Percentiles rank a stretch among this genome's conserved stretches.
Evolutionary conservation across 2,888 invertebrate species (phyloP).

Genomic region (Pimpla rufipes): DNA sequence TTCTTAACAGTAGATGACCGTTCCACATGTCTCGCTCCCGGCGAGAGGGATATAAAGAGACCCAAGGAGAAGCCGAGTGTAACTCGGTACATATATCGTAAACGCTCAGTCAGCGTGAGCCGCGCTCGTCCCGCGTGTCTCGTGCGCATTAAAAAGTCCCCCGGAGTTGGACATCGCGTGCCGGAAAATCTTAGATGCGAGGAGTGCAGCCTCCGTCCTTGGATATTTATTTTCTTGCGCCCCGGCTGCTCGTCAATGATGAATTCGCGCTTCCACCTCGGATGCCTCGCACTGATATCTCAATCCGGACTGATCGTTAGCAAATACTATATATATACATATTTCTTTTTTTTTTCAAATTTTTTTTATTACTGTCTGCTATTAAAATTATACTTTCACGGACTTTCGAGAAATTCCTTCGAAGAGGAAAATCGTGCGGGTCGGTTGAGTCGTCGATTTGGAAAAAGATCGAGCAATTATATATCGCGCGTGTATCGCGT

Average conservation of each 20-base stretch:
- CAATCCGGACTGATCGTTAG: conserved; percentile 36
- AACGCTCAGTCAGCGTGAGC: conserved; percentile 65
- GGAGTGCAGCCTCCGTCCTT: background rate
- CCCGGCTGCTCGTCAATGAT: conserved; percentile 48
- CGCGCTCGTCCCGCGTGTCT: conserved; percentile 29
- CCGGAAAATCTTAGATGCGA: conserved; percentile 45
- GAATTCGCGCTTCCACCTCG: conserved; percentile 30
- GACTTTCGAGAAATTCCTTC: conserved; percentile 52
- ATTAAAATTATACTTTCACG: conserved; percentile 31
- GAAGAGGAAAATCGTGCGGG: conserved; percentile 7
- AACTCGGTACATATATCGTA: conserved; percentile 36
- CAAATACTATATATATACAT: conserved; percentile 26
- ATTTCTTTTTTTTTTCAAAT: conserved; percentile 7
- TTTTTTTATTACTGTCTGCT: background rate
- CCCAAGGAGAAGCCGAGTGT: conserved; percentile 27
- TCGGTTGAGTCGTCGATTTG: background rate
- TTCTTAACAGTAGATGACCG: conserved; percentile 65
- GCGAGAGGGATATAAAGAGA: conserved; percentile 24
- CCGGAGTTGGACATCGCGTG: conserved; percentile 50
- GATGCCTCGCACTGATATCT: conserved; percentile 46
- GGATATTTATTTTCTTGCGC: conserved; percentile 19
- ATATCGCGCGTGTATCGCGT: conserved; percentile 58
- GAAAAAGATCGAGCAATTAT: conserved; percentile 46
- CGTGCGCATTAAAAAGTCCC: background rate
- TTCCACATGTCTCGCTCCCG: conserved; percentile 45